These are phyloP conservation scores for Sebastes umbrosus DNA, from an alignment of 2,797 vertebrate genomes.

Conservation along the genomic window DNA sequence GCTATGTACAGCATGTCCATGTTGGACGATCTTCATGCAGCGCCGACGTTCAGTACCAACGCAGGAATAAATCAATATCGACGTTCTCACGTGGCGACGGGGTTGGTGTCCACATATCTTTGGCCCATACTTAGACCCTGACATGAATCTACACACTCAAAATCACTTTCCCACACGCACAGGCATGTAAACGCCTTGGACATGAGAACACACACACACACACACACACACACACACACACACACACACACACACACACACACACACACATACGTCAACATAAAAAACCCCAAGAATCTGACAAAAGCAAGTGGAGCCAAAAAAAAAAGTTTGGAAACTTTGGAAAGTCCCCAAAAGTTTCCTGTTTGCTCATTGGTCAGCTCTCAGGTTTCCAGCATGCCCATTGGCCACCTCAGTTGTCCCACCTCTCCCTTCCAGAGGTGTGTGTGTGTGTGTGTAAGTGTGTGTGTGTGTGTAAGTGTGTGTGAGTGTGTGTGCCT, in stretches of 20 bases:
- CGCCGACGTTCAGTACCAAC: neutral
- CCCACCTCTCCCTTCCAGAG: slow-evolving; percentile 42
- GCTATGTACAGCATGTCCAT: too few species aligned
- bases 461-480: neutral
- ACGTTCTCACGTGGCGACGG: too few species aligned
- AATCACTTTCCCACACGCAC: neutral
- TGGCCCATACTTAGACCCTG: neutral
- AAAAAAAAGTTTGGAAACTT: slow-evolving; percentile 54
- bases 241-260: neutral
- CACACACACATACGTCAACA: neutral
- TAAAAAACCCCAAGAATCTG: slow-evolving; percentile 4
- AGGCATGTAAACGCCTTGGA: neutral
- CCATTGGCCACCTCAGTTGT: slow-evolving; percentile 54
- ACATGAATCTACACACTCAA: neutral
- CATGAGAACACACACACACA: neutral
- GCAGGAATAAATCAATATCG: too few species aligned
- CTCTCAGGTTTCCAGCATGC: slow-evolving; percentile 38
- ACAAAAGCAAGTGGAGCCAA: slow-evolving; percentile 43
- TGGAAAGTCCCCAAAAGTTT: slow-evolving; percentile 77
- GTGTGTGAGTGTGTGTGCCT: neutral
- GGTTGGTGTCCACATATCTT: neutral
- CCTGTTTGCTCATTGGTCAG: slow-evolving; percentile 63
- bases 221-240: slow-evolving; percentile 5
- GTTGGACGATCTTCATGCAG: neutral
- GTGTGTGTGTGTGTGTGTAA: neutral